phyloP scores from a whole-genome alignment of 1,140 invertebrate species.

The Cryptotermes secundus region DNA sequence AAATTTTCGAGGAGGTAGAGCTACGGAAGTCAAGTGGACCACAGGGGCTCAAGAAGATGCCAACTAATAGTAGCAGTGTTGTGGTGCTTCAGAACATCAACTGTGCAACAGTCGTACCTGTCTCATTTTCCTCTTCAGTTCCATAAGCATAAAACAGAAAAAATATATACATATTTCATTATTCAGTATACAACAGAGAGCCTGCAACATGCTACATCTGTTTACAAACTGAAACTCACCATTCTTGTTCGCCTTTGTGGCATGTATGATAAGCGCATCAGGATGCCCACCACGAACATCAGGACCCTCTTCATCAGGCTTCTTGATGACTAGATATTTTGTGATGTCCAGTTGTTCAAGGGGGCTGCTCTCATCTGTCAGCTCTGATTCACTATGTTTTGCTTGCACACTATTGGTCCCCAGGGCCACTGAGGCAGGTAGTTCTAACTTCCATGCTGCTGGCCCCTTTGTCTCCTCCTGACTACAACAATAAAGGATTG shows the following conservation, averaged over 20 bases:
- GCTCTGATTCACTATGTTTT: conserved; percentile 38
- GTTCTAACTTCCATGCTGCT: neutral
- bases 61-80: too few species aligned
- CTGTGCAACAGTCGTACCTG: conserved; percentile 27
- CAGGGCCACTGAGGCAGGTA: conserved; percentile 32
- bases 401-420: conserved; percentile 44
- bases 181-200: neutral
- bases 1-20: too few species aligned
- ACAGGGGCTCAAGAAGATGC: too few species aligned
- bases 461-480: conserved; percentile 22
- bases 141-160: conserved; percentile 24
- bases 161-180: conserved; percentile 22
- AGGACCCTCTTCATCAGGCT: conserved; percentile 77
- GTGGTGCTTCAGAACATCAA: too few species aligned
- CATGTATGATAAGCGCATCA: conserved; percentile 90
- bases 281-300: conserved; percentile 87
- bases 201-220: neutral
- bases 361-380: conserved; percentile 46
- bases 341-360: conserved; percentile 80
- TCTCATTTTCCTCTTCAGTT: conserved; percentile 36
- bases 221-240: conserved; percentile 49
- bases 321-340: conserved; percentile 74
- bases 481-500: neutral
- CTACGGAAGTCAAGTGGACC: too few species aligned
- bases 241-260: conserved; percentile 88